A percentile compares a stretch with the other conserved stretches of the same genome.
Evolutionary conservation across 1,140 invertebrate genomes (phyloP).

Genomic region (Lucilia sericata): DNA sequence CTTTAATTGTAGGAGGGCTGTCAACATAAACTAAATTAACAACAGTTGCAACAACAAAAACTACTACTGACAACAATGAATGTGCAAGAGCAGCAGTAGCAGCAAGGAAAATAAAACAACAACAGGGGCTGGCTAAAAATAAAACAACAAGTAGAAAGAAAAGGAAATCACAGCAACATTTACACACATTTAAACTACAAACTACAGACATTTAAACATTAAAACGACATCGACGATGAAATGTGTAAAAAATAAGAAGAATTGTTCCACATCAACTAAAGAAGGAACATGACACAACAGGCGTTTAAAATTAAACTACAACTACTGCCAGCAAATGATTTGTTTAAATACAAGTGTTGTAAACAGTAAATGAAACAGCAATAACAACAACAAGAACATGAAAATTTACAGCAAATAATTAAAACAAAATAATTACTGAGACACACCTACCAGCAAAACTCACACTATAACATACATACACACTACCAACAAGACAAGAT

Average conservation of each 20-base stretch:
- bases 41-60: background rate
- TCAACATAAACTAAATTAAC: slow-evolving; percentile 10
- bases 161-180: background rate
- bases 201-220: background rate
- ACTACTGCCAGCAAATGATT: background rate
- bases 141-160: too few relatives aligned
- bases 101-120: background rate
- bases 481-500: too few relatives aligned
- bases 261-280: slow-evolving; percentile 8
- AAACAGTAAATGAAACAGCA: background rate
- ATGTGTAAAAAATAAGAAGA: background rate
- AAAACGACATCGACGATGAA: background rate
- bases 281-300: background rate
- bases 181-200: background rate
- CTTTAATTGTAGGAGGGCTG: slow-evolving; percentile 22
- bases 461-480: background rate
- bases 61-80: background rate
- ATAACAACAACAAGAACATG: background rate
- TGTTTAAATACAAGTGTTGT: background rate
- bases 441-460: background rate
- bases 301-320: background rate
- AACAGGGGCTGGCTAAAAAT: background rate
- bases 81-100: background rate
- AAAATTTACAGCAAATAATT: background rate
- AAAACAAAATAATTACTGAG: background rate